phyloP scores from a whole-genome alignment of 1,140 invertebrate species.

The Eufriesea mexicana region DNA sequence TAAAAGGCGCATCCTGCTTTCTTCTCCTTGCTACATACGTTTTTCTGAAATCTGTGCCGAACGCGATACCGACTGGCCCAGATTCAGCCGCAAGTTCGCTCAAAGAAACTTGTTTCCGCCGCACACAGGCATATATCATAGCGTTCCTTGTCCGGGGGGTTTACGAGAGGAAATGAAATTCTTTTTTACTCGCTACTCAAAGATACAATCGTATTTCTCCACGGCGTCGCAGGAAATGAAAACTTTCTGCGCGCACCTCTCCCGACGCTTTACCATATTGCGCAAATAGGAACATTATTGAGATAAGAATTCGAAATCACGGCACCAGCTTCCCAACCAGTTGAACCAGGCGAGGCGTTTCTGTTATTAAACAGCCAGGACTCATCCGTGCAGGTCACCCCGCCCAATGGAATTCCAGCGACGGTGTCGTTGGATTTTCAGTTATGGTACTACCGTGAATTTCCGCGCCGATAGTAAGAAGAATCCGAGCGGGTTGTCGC shows the following conservation, averaged over 20 bases:
- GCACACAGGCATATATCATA: constrained; percentile 37
- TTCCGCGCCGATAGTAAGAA: not conserved
- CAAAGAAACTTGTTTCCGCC: constrained; percentile 54
- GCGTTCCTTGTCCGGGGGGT: constrained; percentile 33
- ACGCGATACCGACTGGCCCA: constrained; percentile 30
- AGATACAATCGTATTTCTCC: constrained; percentile 61
- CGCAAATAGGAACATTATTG: constrained; percentile 52
- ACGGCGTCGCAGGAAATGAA: constrained; percentile 40
- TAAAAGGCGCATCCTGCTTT: not conserved
- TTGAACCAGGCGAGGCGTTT: not conserved
- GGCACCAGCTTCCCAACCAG: not conserved
- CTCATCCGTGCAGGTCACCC: no score
- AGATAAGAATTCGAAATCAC: constrained; percentile 45
- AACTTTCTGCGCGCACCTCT: constrained; percentile 17
- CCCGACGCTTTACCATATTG: constrained; percentile 25
- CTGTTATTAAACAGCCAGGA: not conserved
- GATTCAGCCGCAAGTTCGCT: constrained; percentile 23
- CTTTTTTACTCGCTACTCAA: constrained; percentile 58
- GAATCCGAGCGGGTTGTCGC: not conserved
- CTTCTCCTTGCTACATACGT: not conserved
- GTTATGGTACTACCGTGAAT: constrained; percentile 2
- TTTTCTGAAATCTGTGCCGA: constrained; percentile 35
- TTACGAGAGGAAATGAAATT: constrained; percentile 67
- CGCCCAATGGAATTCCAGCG: not conserved
- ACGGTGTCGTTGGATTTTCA: not conserved